Percentiles rank a stretch among this genome's conserved stretches.
Evolutionary conservation across 2,113 vertebrate species (phyloP).

Genomic region (Lepisosteus oculatus): DNA sequence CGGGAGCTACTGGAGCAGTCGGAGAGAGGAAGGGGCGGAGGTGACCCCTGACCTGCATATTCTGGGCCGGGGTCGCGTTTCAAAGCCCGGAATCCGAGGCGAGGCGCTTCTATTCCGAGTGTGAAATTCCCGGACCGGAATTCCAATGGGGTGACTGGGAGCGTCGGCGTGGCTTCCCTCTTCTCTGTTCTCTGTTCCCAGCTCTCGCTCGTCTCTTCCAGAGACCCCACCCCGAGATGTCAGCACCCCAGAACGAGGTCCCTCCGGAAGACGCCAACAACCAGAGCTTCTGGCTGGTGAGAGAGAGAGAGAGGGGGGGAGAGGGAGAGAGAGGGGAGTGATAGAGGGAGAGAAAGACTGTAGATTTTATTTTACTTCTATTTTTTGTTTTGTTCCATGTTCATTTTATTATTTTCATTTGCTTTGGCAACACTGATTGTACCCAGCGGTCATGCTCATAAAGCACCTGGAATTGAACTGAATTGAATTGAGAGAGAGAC

Average conservation of each 20-base stretch:
- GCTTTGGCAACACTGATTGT: too few species aligned
- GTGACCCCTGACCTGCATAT: constrained; percentile 71
- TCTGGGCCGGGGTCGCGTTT: constrained; percentile 66
- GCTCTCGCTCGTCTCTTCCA: constrained; percentile 19
- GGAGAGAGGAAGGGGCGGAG: constrained; percentile 31
- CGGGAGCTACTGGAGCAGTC: too few species aligned
- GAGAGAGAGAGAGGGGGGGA: constrained; percentile 26
- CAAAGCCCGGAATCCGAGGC: constrained; percentile 64
- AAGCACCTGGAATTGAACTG: too few species aligned
- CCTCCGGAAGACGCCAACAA: constrained; percentile 49
- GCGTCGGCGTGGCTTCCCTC: constrained; percentile 6
- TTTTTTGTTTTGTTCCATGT: too few species aligned
- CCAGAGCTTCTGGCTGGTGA: constrained; percentile 75
- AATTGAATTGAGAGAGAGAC: too few species aligned
- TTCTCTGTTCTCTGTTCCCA: neutral
- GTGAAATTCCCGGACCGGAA: constrained; percentile 57
- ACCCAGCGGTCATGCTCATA: too few species aligned
- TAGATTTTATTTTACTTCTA: too few species aligned
- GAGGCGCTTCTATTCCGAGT: constrained; percentile 69
- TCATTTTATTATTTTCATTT: too few species aligned
- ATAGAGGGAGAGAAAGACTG: constrained; percentile 23
- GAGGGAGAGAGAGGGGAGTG: constrained; percentile 21
- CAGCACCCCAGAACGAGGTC: constrained; percentile 51
- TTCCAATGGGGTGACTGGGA: constrained; percentile 52
- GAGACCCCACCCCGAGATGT: constrained; percentile 45